These are phyloP conservation scores for Hydriomena furcata DNA, from an alignment of 2,888 invertebrate genomes.

Conservation along the genomic window DNA sequence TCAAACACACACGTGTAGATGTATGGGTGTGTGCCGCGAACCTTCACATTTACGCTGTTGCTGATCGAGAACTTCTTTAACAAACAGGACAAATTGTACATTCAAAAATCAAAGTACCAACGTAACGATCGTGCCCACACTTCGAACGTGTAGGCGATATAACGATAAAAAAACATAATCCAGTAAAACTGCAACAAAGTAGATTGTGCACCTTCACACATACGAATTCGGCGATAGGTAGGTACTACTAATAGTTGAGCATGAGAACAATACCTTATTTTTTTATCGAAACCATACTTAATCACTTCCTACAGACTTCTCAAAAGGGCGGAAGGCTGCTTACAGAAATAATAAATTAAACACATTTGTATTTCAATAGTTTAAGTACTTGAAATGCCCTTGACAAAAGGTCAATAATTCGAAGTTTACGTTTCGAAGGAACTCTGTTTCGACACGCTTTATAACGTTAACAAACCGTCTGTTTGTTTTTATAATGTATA, in stretches of 20 bases:
- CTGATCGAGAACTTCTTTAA: constrained; percentile 51
- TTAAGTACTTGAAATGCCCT: constrained; percentile 55
- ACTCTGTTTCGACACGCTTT: constrained; percentile 61
- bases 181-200: constrained; percentile 38
- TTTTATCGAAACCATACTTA: constrained; percentile 68
- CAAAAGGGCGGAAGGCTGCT: constrained; percentile 79
- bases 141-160: constrained; percentile 35
- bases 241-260: constrained; percentile 46
- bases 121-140: constrained; percentile 32
- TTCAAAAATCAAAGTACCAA: constrained; percentile 28
- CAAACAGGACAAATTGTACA: constrained; percentile 47
- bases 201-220: constrained; percentile 56
- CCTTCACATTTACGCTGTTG: constrained; percentile 57
- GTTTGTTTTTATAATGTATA: constrained; percentile 69
- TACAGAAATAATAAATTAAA: constrained; percentile 77
- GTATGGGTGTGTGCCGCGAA: constrained; percentile 44
- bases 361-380: constrained; percentile 65
- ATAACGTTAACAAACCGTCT: constrained; percentile 60
- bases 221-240: constrained; percentile 57
- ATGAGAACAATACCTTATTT: constrained; percentile 72
- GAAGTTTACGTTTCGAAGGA: constrained; percentile 58
- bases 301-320: constrained; percentile 75
- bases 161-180: constrained; percentile 36
- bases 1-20: constrained; percentile 49
- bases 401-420: constrained; percentile 73